A percentile compares a stretch with the other conserved stretches of the same genome.
phyloP scores from a whole-genome alignment of 1,140 invertebrate genomes.

The Drosophila parvula region DNA sequence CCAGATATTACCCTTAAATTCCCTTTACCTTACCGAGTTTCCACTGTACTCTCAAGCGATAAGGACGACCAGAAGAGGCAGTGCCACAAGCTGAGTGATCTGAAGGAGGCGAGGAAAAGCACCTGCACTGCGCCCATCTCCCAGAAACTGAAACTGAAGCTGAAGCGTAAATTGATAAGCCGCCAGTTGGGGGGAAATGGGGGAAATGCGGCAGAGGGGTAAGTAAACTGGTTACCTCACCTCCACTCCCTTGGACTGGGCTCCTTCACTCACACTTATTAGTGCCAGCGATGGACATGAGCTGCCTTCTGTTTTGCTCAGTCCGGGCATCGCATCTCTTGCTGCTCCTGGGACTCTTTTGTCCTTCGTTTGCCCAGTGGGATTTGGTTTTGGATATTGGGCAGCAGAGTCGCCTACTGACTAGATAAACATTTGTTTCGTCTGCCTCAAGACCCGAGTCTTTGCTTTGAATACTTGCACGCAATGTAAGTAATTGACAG shows the following conservation, averaged over 20 bases:
- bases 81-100: conserved; percentile 1
- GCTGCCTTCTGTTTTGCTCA: conserved; percentile 53
- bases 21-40: not conserved
- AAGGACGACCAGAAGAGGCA: conserved; percentile 5
- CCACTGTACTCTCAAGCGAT: conserved; percentile 11
- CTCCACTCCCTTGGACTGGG: not conserved
- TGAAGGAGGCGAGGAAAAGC: conserved; percentile 16
- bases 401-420: conserved; percentile 14
- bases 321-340: conserved; percentile 8
- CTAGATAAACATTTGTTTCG: conserved; percentile 62
- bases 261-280: conserved; percentile 59
- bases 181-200: conserved; percentile 26
- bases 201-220: conserved; percentile 6
- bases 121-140: conserved; percentile 31
- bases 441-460: conserved; percentile 14
- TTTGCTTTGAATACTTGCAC: conserved; percentile 65
- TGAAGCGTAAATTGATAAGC: conserved; percentile 80
- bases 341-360: conserved; percentile 2
- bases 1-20: no score
- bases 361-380: conserved; percentile 39
- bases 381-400: conserved; percentile 25
- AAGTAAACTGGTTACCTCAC: conserved; percentile 44
- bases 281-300: conserved; percentile 66
- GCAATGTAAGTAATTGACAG: conserved; percentile 65
- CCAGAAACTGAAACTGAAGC: conserved; percentile 15